Conservation (phyloP, 2,113 vertebrate species). For the Gobiocypris rarus region DNA sequence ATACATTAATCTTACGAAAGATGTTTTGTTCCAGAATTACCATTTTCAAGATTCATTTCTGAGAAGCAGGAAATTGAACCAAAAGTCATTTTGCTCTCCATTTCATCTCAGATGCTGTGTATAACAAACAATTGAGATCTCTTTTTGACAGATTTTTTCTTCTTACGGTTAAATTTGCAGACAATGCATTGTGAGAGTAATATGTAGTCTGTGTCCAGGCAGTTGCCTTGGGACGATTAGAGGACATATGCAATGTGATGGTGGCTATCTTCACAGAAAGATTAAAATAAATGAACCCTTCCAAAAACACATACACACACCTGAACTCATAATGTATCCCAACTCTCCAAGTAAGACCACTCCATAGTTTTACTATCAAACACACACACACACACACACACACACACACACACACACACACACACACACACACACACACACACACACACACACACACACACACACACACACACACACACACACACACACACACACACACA, state of each 20-base stretch:
- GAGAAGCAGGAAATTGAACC: background rate
- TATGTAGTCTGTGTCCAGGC: conserved; percentile 24
- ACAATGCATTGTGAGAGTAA: conserved; percentile 35
- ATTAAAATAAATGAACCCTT: conserved; percentile 40
- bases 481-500: conserved; percentile 29
- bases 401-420: conserved; percentile 24
- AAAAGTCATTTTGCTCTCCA: background rate
- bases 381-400: background rate
- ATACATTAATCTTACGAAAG: no score
- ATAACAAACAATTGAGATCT: background rate
- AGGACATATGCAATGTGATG: conserved; percentile 65
- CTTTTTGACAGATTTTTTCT: background rate
- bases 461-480: conserved; percentile 29
- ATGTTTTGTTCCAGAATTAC: no score
- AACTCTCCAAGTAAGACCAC: conserved; percentile 4
- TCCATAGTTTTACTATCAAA: conserved; percentile 11
- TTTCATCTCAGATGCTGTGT: background rate
- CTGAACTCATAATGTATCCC: conserved; percentile 9
- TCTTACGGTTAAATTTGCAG: background rate
- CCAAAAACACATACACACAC: conserved; percentile 24
- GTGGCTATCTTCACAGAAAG: conserved; percentile 70
- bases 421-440: conserved; percentile 24
- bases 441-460: background rate
- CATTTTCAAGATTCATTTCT: no score
- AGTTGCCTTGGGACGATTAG: conserved; percentile 50